phyloP scores from a whole-genome alignment of 2,113 vertebrate species.

The Tautogolabrus adspersus region DNA sequence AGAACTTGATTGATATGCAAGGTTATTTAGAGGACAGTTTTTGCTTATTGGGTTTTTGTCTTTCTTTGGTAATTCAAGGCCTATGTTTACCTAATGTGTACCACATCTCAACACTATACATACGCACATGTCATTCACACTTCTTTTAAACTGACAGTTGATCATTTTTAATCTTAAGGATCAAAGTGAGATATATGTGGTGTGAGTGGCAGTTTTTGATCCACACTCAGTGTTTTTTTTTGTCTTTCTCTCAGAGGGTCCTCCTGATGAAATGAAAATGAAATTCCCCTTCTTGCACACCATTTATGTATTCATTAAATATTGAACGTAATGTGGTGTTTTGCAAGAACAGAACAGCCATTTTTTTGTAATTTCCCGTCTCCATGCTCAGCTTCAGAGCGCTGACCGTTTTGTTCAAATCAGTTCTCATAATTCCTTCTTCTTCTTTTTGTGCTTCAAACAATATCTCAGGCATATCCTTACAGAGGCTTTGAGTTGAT shows the following conservation, averaged over 20 bases:
- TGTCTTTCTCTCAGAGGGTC: neutral
- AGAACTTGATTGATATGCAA: slow-evolving; percentile 34
- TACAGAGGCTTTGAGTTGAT: slow-evolving; percentile 55
- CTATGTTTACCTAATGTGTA: too few relatives aligned
- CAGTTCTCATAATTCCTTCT: neutral
- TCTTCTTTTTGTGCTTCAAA: slow-evolving; percentile 17
- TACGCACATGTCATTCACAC: neutral
- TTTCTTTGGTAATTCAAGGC: neutral
- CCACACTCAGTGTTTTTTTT: neutral
- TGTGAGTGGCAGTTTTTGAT: neutral
- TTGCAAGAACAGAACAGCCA: neutral
- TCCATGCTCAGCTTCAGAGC: neutral
- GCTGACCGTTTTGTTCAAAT: neutral
- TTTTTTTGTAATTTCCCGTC: slow-evolving; percentile 22
- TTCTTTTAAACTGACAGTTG: slow-evolving; percentile 4
- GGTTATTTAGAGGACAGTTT: slow-evolving; percentile 35
- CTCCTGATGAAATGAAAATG: slow-evolving; percentile 55
- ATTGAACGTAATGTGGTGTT: slow-evolving; percentile 6
- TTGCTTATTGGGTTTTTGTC: slow-evolving; percentile 7
- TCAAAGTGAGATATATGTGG: slow-evolving; percentile 20
- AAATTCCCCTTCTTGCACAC: slow-evolving; percentile 25
- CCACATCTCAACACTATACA: neutral
- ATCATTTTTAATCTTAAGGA: neutral
- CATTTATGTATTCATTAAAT: slow-evolving; percentile 37
- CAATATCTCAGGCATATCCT: slow-evolving; percentile 11